Base-by-base conservation (phyloP, 2,113 vertebrate species). In the Paramormyrops kingsleyae region DNA sequence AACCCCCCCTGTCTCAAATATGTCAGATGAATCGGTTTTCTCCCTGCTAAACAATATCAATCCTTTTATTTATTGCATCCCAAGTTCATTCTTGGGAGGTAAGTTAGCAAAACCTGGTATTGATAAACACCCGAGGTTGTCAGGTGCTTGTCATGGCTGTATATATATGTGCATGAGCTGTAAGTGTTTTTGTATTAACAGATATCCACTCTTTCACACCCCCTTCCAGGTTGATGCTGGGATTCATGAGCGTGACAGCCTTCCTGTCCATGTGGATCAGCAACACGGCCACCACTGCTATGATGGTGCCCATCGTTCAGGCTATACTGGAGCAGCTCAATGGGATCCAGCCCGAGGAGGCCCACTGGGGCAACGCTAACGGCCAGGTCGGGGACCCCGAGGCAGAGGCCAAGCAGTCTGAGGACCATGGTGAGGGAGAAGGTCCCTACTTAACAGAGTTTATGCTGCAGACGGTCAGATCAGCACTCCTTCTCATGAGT, bases 181-280 rank as follows among this genome's bases (percentile, higher is more conserved):
- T n/a, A 84, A 12, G 9, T 84, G 9, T n/a, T 19, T 47, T n/a
- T 84, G 21, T n/a, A 53, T 49, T 24, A 47, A 42, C 9, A 66
- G 31, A 62, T 13, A 47, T 27, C 24, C 49, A 46, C 15, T 35
- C 85, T 35, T 44, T 84, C 35, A 77, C 5, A 31, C 42, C n/a
- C 83, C 83, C 52, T 46, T 50, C 88, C 90, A 99, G 99, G 89
- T 91, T 99, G 89, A 99, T 99, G 98, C 90, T 99, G 92, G 98
- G 98, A 2, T 98, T 99, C 91, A 99, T 99, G 99, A 9, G 94
- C 0, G 97, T 97, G 91, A 99, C 99, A 0, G 98, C 98, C 62
- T 99, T 99, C 93, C 95, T 99, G 49, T 99, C 98, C 90, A 99
- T 99, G 98, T 99, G 98, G 98, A 98, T 99, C 95, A 99, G 98